Evolutionary conservation across 2,797 vertebrate species (phyloP).

Genomic region (Pelochelys cantorii): DNA sequence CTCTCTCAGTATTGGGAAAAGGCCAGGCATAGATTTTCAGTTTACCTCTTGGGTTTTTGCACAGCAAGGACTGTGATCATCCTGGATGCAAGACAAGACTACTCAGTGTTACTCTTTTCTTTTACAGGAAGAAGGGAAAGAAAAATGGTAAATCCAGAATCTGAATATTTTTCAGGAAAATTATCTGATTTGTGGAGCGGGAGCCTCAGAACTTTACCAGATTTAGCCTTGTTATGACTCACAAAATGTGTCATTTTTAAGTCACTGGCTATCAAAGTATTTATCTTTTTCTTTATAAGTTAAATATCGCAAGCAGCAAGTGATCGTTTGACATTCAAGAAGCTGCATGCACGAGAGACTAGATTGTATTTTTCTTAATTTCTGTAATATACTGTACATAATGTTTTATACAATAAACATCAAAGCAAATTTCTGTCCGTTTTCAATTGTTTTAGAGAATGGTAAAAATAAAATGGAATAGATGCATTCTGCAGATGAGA

Average conservation of each 20-base stretch:
- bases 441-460: neutral
- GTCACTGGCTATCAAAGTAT: neutral
- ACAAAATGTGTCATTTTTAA: neutral
- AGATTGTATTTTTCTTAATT: neutral
- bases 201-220: neutral
- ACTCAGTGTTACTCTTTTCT: rapidly evolving
- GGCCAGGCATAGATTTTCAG: neutral
- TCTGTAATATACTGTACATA: neutral
- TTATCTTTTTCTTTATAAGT: neutral
- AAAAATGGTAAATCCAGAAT: neutral
- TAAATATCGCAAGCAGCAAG: neutral
- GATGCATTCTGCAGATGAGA: neutral
- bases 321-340: neutral
- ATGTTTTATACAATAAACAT: neutral
- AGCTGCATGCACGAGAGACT: neutral
- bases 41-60: neutral
- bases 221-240: neutral
- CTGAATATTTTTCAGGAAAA: neutral
- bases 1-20: neutral
- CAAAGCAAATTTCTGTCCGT: neutral
- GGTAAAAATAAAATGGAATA: neutral
- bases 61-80: neutral
- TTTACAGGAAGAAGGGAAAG: neutral
- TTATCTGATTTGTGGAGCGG: neutral
- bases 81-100: neutral